Evolutionary conservation across 2,797 vertebrate genomes (phyloP).

Genomic region (Margarornis squamiger): DNA sequence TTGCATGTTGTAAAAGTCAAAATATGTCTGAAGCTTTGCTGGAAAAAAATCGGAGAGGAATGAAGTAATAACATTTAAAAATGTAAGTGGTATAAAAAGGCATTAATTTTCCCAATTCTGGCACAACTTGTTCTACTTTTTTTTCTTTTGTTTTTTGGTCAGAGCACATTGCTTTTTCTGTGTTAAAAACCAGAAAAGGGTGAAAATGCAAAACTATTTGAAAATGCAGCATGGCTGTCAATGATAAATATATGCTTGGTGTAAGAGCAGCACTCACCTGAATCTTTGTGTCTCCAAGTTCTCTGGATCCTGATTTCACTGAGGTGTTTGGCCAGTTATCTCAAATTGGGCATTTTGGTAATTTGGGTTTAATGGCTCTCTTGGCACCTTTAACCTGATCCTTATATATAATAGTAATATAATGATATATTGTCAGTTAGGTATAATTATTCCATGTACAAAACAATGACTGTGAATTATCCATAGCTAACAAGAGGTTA

Average conservation of each 20-base stretch:
- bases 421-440: background rate
- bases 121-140: background rate
- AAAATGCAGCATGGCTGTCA: background rate
- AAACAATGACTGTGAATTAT: background rate
- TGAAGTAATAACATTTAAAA: background rate
- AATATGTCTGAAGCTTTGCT: conserved; percentile 16
- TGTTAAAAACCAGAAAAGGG: background rate
- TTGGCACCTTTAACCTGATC: background rate
- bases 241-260: background rate
- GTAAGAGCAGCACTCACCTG: background rate
- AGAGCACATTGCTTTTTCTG: background rate
- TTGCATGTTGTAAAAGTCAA: conserved; percentile 4
- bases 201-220: background rate
- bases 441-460: accelerated
- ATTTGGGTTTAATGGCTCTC: background rate
- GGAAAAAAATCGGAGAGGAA: background rate
- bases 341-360: background rate
- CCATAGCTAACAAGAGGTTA: background rate
- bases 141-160: background rate
- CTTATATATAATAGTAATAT: background rate
- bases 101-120: conserved; percentile 15
- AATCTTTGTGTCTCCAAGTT: background rate
- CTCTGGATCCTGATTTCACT: background rate
- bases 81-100: background rate
- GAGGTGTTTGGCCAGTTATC: background rate